Conservation (phyloP, 1,140 invertebrate species). For the Pinna nobilis region DNA sequence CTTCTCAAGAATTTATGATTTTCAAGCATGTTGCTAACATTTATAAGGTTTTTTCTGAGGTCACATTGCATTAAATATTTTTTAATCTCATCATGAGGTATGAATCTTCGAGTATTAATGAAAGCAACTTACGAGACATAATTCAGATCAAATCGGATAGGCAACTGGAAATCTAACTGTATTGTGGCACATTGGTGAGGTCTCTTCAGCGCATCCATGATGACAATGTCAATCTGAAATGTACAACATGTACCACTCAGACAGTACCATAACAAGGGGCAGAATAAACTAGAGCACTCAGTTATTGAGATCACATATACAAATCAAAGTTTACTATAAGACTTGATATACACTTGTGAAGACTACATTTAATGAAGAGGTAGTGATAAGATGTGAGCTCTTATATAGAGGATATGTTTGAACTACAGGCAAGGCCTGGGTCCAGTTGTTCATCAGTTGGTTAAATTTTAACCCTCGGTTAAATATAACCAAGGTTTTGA, state of each 20-base stretch:
- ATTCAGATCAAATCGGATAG: slow-evolving; percentile 90
- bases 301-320: slow-evolving; percentile 14
- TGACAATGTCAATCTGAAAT: slow-evolving; percentile 94
- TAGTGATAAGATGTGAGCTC: no score
- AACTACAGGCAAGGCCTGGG: no score
- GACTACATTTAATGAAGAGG: no score
- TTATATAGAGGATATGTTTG: neutral
- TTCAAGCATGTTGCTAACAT: no score
- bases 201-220: slow-evolving; percentile 93
- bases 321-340: slow-evolving; percentile 7
- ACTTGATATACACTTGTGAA: neutral
- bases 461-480: no score
- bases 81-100: no score
- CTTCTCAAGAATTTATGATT: no score
- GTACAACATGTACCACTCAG: neutral
- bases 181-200: slow-evolving; percentile 98
- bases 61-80: no score
- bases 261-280: neutral
- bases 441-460: no score
- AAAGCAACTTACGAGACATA: slow-evolving; percentile 82
- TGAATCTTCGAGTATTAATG: no score
- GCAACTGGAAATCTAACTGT: slow-evolving; percentile 98
- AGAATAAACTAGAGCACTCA: neutral
- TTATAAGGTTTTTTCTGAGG: no score
- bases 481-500: no score